Base-by-base conservation (phyloP, 1,140 invertebrate genomes). In the Meloidogyne exigua region DNA sequence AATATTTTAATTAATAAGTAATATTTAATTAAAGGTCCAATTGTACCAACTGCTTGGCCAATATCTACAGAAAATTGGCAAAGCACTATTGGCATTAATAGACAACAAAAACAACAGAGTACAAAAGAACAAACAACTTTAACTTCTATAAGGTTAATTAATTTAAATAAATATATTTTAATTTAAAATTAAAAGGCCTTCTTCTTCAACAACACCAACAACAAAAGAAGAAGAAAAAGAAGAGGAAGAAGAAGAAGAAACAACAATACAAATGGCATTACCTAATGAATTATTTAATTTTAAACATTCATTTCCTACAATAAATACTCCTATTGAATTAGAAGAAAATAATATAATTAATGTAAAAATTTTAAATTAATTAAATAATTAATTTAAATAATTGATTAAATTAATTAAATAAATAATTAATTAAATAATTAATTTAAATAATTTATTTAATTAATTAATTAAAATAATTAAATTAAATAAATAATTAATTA, bases 231-330 rank as follows among this genome's bases (percentile, higher is more conserved):
- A 4, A 9, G 10, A 1, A 0, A 21, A 57, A 9, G 18, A 57
- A 12, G 5, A 7, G 21, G 9, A 57, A 7, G n/a, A n/a, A 57
- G 49, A 57, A 5, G 18, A n/a, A 21, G 18, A 57, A 7, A n/a
- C 57, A 28, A 73, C 72, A 9, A 62, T 62, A 12, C 72, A 64
- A 64, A 73, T 73, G 72, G 72, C 72, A 23, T 4, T 15, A 36
- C 57, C 72, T n/a, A 39, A 18, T 65, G 72, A 73, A 62, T 65
- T 73, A 65, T 73, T 73, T 65, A 62, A 62, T 39, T 73, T 73
- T 36, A 62, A n/a, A 13, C 72, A 73, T 36, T 36, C 72, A 25
- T 73, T 73, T 65, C 72, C 72, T 21, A 26, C 71, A 23, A 26
- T 57, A 15, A 64, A 25, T 21, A 62, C n/a, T 11, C 18, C 36